These are phyloP conservation scores for Scaeva pyrastri DNA, from an alignment of 2,888 invertebrate species.

Conservation along the genomic window DNA sequence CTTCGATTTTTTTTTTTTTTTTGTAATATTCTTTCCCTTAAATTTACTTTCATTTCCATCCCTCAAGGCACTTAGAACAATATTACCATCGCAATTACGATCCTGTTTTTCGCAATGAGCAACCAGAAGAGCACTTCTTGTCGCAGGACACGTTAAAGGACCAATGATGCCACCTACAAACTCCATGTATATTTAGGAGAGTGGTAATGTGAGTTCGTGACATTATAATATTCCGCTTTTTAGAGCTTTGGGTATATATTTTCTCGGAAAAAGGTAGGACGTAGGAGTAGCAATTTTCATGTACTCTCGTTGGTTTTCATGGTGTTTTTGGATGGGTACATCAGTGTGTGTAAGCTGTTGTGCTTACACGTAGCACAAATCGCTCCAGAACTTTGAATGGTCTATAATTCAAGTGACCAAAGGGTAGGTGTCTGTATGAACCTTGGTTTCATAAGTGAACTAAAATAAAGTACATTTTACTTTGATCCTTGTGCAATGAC, in stretches of 20 bases:
- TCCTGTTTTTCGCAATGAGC: slow-evolving; percentile 57
- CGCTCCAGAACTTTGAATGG: slow-evolving; percentile 28
- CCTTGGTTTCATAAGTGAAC: slow-evolving; percentile 23
- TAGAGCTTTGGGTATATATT: slow-evolving; percentile 58
- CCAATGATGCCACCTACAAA: slow-evolving; percentile 49
- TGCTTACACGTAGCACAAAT: slow-evolving; percentile 49
- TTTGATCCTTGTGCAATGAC: slow-evolving; percentile 23
- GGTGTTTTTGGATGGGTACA: slow-evolving; percentile 19
- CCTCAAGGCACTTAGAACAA: slow-evolving; percentile 62
- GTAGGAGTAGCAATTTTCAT: slow-evolving; percentile 41
- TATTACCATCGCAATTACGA: slow-evolving; percentile 68
- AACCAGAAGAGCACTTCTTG: slow-evolving; percentile 61
- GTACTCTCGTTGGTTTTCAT: slow-evolving; percentile 34
- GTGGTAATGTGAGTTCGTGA: slow-evolving; percentile 66
- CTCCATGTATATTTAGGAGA: slow-evolving; percentile 42
- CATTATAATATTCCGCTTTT: slow-evolving; percentile 63
- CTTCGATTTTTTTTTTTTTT: slow-evolving; percentile 1
- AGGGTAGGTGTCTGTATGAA: slow-evolving; percentile 16
- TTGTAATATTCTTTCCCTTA: slow-evolving; percentile 33
- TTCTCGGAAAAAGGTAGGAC: slow-evolving; percentile 22
- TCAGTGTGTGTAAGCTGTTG: slow-evolving; percentile 17
- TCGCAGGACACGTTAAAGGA: slow-evolving; percentile 60
- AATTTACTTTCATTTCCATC: slow-evolving; percentile 57
- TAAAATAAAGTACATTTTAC: slow-evolving; percentile 22
- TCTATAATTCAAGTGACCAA: slow-evolving; percentile 42